A percentile compares a stretch with the other conserved stretches of the same genome.
phyloP scores from a whole-genome alignment of 2,113 vertebrate genomes.

The Vulpes vulpes region DNA sequence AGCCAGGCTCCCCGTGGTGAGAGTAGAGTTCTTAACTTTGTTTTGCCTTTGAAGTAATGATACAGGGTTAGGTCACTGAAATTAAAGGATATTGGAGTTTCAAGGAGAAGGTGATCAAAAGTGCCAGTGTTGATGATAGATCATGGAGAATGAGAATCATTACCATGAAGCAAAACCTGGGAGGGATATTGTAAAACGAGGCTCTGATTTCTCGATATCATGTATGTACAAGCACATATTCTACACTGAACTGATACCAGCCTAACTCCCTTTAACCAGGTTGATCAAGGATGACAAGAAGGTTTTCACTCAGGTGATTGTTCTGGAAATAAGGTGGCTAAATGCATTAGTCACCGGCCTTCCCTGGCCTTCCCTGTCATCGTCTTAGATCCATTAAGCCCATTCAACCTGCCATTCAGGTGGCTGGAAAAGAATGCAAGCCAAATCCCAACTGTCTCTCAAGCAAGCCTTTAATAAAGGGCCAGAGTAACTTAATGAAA shows the following conservation, averaged over 20 bases:
- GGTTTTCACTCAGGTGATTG: neutral
- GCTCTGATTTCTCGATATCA: neutral
- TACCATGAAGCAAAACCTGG: neutral
- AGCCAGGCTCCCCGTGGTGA: neutral
- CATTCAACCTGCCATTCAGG: conserved; percentile 58
- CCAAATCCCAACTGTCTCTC: neutral
- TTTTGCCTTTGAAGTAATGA: neutral
- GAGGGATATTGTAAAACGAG: neutral
- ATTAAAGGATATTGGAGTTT: neutral
- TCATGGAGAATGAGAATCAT: neutral
- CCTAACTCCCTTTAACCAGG: neutral
- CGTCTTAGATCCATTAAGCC: conserved; percentile 58
- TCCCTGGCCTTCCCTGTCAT: conserved; percentile 40
- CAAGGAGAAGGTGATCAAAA: neutral
- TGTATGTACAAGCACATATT: neutral
- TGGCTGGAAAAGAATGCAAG: neutral
- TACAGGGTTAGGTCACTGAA: neutral
- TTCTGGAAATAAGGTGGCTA: conserved; percentile 69
- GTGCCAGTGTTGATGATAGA: neutral
- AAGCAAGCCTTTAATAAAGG: neutral
- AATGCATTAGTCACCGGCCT: conserved; percentile 68
- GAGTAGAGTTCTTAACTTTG: neutral
- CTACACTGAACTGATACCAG: neutral
- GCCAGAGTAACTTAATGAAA: neutral
- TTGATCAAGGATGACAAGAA: conserved; percentile 20